phyloP scores from a whole-genome alignment of 2,113 vertebrate species.

The Orcinus orca region DNA sequence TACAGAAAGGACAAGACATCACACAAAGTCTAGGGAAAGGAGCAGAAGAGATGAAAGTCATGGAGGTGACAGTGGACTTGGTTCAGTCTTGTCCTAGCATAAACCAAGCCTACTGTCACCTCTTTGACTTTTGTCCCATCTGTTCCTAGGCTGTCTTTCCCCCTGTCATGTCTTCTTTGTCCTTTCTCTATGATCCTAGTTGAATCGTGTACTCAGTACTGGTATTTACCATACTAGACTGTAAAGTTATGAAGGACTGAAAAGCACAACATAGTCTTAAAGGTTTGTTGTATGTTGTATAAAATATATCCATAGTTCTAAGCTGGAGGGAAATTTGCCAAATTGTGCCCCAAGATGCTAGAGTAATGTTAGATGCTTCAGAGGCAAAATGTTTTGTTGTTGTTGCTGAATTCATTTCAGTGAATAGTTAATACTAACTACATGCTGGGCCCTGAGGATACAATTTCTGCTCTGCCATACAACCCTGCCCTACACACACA shows the following conservation, averaged over 20 bases:
- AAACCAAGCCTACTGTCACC: background rate
- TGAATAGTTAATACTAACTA: background rate
- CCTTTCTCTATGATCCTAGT: background rate
- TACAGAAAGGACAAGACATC: background rate
- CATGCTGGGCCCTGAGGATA: background rate
- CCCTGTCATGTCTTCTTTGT: background rate
- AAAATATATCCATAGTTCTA: background rate
- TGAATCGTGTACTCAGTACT: background rate
- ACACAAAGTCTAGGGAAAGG: background rate
- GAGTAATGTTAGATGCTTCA: background rate
- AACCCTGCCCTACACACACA: background rate
- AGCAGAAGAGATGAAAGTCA: background rate
- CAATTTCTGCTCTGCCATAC: background rate
- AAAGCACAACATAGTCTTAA: background rate
- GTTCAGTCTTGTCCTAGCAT: background rate
- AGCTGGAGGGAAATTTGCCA: background rate
- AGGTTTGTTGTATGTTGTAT: background rate
- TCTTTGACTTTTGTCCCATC: background rate
- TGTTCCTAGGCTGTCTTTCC: background rate
- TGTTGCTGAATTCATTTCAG: background rate
- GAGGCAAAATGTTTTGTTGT: background rate
- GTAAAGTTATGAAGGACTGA: background rate
- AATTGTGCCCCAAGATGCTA: background rate
- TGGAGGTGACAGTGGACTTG: background rate
- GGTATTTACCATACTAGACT: background rate